phyloP scores from a whole-genome alignment of 2,113 vertebrate genomes.

The Clupea harengus region DNA sequence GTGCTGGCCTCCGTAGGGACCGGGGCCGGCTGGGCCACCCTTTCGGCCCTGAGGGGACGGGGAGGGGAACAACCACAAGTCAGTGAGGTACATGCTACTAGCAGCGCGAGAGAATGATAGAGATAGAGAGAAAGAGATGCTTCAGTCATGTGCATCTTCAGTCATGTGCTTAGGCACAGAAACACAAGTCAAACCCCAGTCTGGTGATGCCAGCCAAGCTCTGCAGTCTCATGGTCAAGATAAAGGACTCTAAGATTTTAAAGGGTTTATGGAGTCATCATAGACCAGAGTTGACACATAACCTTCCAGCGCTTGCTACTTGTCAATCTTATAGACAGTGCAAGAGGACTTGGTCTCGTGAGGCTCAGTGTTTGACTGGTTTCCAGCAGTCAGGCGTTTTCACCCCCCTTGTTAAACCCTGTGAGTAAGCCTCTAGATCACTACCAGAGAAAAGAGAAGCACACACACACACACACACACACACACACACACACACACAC shows the following conservation, averaged over 20 bases:
- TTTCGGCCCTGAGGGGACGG: conserved; percentile 81
- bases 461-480: not conserved
- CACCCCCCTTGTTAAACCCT: not conserved
- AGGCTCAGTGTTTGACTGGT: not conserved
- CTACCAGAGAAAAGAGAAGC: not conserved
- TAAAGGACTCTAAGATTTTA: not conserved
- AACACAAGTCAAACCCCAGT: not conserved
- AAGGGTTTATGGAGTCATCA: not conserved
- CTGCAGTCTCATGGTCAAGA: not conserved
- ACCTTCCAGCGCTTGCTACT: not conserved
- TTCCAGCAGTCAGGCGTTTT: not conserved
- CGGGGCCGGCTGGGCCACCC: conserved; percentile 76
- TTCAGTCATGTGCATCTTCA: too few species aligned
- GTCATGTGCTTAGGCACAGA: not conserved
- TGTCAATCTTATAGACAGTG: not conserved
- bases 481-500: not conserved
- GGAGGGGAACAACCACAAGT: not conserved
- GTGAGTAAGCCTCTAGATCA: not conserved
- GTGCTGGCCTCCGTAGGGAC: conserved; percentile 82
- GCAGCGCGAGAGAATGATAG: not conserved
- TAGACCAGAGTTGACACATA: not conserved
- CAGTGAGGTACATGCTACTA: not conserved
- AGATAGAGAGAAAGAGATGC: not conserved
- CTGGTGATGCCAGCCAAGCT: conserved; percentile 5
- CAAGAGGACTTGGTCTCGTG: not conserved